These are phyloP conservation scores for Mongoloraphidia duomilia DNA, from an alignment of 2,888 invertebrate genomes.

Conservation along the genomic window DNA sequence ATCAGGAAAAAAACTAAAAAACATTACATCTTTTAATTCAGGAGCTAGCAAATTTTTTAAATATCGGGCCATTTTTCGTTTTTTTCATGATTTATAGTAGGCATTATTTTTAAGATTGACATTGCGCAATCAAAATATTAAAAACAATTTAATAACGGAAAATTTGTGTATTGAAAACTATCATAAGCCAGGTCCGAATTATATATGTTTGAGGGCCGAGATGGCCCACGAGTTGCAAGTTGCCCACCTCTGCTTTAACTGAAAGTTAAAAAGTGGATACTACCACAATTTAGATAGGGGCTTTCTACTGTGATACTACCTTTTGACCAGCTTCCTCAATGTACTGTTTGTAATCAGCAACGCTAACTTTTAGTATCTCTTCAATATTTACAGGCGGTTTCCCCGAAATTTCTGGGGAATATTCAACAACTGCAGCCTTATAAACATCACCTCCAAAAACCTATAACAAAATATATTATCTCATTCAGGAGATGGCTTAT, in stretches of 20 bases:
- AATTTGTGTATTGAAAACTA: not conserved
- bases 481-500: too few relatives aligned
- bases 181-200: not conserved
- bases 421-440: constrained; percentile 47
- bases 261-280: not conserved
- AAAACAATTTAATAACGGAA: not conserved
- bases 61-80: too few relatives aligned
- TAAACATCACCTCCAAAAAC: constrained; percentile 23
- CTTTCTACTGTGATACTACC: too few relatives aligned
- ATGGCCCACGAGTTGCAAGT: too few relatives aligned
- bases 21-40: constrained; percentile 3
- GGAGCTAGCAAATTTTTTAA: too few relatives aligned
- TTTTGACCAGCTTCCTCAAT: constrained; percentile 10
- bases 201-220: not conserved
- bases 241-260: not conserved
- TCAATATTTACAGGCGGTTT: not conserved
- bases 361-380: constrained; percentile 7
- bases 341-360: constrained; percentile 8
- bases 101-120: too few relatives aligned
- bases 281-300: not conserved
- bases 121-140: too few relatives aligned
- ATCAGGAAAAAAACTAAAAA: constrained; percentile 21
- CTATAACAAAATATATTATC: too few relatives aligned
- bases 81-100: too few relatives aligned
- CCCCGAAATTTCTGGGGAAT: constrained; percentile 24